phyloP scores from a whole-genome alignment of 2,888 invertebrate species.

The Pyrgus malvae region DNA sequence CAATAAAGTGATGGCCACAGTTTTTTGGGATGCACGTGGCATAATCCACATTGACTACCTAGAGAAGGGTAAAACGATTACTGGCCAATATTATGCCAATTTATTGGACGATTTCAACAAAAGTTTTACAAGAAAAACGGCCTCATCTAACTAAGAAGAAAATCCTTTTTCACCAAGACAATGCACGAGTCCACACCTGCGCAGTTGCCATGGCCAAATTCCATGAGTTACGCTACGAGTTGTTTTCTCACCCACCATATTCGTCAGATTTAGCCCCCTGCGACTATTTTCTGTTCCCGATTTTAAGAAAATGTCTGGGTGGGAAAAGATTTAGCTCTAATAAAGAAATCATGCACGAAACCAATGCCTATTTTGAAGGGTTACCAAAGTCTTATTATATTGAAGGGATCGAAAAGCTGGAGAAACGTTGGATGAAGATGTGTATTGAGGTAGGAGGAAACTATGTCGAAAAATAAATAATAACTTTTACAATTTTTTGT shows the following conservation, averaged over 20 bases:
- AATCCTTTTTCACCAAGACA: slow-evolving; percentile 34
- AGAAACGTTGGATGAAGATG: background rate
- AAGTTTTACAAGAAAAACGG: background rate
- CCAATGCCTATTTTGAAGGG: background rate
- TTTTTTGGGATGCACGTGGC: slow-evolving; percentile 34
- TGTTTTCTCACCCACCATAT: slow-evolving; percentile 32
- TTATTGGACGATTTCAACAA: background rate
- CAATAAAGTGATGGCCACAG: slow-evolving; percentile 36
- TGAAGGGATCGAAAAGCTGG: background rate
- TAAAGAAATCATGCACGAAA: background rate
- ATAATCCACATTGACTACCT: background rate
- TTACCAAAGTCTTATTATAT: background rate
- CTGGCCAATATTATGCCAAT: background rate
- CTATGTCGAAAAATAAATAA: background rate
- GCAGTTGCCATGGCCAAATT: slow-evolving; percentile 28
- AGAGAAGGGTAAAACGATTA: background rate
- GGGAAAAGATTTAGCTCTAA: slow-evolving; percentile 4
- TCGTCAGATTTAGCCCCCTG: slow-evolving; percentile 33
- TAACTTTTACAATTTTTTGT: background rate
- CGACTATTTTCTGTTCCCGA: slow-evolving; percentile 31
- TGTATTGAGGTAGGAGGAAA: background rate
- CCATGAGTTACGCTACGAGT: slow-evolving; percentile 26
- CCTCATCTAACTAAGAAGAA: slow-evolving; percentile 33
- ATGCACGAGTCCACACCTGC: slow-evolving; percentile 27
- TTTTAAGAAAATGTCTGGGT: slow-evolving; percentile 1